Percentiles rank a stretch among this genome's conserved stretches.
Evolutionary conservation across 1,140 invertebrate genomes (phyloP).

Genomic region (Teleogryllus occipitalis): DNA sequence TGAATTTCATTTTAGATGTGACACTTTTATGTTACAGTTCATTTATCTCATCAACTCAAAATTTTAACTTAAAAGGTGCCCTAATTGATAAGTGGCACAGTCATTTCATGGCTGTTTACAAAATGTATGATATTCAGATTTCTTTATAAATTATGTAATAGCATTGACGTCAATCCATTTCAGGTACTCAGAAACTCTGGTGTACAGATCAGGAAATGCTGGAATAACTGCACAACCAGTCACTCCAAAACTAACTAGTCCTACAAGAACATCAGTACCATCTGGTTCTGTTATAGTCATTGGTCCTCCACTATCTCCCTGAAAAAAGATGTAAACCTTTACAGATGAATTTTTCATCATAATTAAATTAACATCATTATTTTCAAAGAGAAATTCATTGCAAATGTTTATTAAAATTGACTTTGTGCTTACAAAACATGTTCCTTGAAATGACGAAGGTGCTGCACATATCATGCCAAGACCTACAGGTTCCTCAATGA

Average conservation of each 20-base stretch:
- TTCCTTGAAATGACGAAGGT: slow-evolving; percentile 32
- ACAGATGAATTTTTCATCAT: neutral
- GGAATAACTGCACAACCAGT: slow-evolving; percentile 36
- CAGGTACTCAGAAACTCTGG: slow-evolving; percentile 34
- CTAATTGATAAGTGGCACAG: no score
- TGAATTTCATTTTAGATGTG: no score
- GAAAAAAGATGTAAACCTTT: slow-evolving; percentile 11
- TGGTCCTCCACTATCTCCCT: slow-evolving; percentile 36
- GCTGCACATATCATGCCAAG: slow-evolving; percentile 35
- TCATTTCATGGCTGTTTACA: no score
- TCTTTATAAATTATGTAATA: slow-evolving; percentile 12
- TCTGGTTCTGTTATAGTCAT: slow-evolving; percentile 29
- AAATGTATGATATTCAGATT: no score
- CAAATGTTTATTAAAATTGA: neutral
- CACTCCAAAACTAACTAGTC: slow-evolving; percentile 37
- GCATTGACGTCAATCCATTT: slow-evolving; percentile 35
- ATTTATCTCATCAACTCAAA: no score
- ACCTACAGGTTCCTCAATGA: slow-evolving; percentile 31
- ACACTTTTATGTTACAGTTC: no score
- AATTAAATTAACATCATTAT: no score
- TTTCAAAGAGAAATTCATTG: no score
- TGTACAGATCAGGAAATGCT: slow-evolving; percentile 37
- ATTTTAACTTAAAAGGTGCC: no score
- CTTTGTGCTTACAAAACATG: slow-evolving; percentile 34
- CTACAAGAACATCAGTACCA: slow-evolving; percentile 30